A percentile compares a stretch with the other conserved stretches of the same genome.
phyloP scores from a whole-genome alignment of 2,113 vertebrate species.

The Misgurnus anguillicaudatus region DNA sequence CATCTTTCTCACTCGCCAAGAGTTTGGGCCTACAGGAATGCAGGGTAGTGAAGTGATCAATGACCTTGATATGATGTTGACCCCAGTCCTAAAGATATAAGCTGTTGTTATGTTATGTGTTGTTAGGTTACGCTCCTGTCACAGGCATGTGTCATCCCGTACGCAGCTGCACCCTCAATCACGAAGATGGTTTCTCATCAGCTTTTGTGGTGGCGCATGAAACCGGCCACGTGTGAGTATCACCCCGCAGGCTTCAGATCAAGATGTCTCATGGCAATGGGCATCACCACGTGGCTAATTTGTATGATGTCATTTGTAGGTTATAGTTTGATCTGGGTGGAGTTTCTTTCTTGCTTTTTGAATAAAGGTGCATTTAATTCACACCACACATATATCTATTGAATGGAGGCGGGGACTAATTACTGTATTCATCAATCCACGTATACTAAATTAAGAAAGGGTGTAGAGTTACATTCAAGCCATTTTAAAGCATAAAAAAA shows the following conservation, averaged over 20 bases:
- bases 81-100: neutral
- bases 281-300: too few relatives aligned
- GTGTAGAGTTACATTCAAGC: too few relatives aligned
- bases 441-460: too few relatives aligned
- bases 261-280: neutral
- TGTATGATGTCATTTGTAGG: too few relatives aligned
- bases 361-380: too few relatives aligned
- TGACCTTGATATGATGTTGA: neutral
- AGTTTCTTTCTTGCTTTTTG: too few relatives aligned
- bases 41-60: slow-evolving; percentile 74
- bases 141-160: slow-evolving; percentile 94
- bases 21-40: slow-evolving; percentile 95
- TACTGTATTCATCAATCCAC: too few relatives aligned
- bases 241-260: neutral
- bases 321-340: too few relatives aligned
- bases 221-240: slow-evolving; percentile 92
- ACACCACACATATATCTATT: too few relatives aligned
- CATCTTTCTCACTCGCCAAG: slow-evolving; percentile 94
- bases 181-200: slow-evolving; percentile 92
- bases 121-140: slow-evolving; percentile 88
- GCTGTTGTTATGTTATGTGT: slow-evolving; percentile 19
- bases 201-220: slow-evolving; percentile 94
- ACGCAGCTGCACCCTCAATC: slow-evolving; percentile 91
- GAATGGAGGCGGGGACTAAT: too few relatives aligned
- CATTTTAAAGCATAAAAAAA: too few relatives aligned